Evolutionary conservation across 2,888 invertebrate genomes (phyloP), one percentile per base, ranked within the genome.

Genomic region (Cabera pusaria): DNA sequence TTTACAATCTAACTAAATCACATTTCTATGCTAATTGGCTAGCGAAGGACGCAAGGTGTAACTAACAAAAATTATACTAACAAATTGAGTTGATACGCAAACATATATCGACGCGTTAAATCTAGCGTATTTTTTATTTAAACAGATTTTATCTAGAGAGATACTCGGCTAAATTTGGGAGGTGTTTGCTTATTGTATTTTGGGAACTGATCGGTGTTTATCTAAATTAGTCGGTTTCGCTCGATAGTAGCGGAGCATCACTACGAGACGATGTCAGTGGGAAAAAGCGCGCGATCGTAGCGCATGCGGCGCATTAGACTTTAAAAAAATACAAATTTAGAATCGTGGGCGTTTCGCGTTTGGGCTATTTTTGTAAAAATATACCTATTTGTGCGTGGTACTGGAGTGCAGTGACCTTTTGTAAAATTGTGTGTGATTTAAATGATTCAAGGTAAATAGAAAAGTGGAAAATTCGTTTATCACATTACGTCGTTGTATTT

Each of bases 401-500:
- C 56, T 59, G 66, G 74, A 84, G 84, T 85, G 81, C 81, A 84
- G 86, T 86, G 84, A 78, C 64, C 80, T 59, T 51, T 34, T 29
- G 12, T 29, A 9, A 24, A 22, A 24, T 17, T 9, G 24, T 35
- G 41, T 26, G 24, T 51, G 41, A 42, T 43, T 26, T 52, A 27
- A 28, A 32, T 44, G 38, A 24, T 41, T 17, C 27, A 46, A 52
- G 49, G 56, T 55, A 53, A 49, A 3, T 14, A 56, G 44, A 54
- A 56, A 61, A 54, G 56, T 60, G 58, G 48, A 44, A 49, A 51
- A 46, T 42, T 53, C 44, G 49, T 12, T 28, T 28, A 16, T 34
- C 14, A 16, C 8, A 29, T 40, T 24, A 34, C 40, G 43, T 46
- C 45, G 41, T 24, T 49, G 44, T 36, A 36, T 40, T 44, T 45